Evolutionary conservation across 2,888 invertebrate species (phyloP), one percentile per base, ranked within the genome.

Genomic region (Zootermopsis nevadensis): DNA sequence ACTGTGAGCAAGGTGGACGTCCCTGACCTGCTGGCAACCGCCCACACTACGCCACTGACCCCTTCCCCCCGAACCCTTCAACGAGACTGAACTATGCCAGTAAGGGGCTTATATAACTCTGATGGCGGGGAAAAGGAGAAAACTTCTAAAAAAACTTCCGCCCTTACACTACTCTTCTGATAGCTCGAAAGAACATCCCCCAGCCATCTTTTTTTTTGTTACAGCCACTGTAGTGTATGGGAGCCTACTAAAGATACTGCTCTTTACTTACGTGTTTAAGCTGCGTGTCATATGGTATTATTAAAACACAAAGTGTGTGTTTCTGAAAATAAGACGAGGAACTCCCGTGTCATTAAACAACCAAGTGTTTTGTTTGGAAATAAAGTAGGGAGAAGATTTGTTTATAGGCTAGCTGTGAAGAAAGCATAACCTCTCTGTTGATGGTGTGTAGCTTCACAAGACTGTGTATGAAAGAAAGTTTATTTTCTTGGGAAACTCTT

Each of bases 81-180:
- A 48, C 66, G 19, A 33, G 33, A 33, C 69, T n/a, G n/a, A 6
- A 31, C 33, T 33, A 7, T 69, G 69, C 31, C 69, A 69, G 69
- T 69, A 69, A 69, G 69, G 24, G 33, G 69, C 69, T 69, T 69
- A 69, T 69, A 33, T 33, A 69, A 22, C 69, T 31, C 69, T 15
- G 15, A 1, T 60, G 60, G 3, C n/a, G 27, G 55, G 27, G 60
- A n/a, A 60, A 27, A 60, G 60, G n/a, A 60, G 60, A 69, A 69
- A 69, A 69, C 33, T 69, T 15, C 69, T 33, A 60, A 60, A 27
- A 69, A 69, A 69, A 69, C 33, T 69, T 15, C 69, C 69, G 30
- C 60, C 15, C 33, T 69, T 69, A 69, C 24, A 15, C 33, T 33
- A 19, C 69, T 66, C 66, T 66, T 12, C 66, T n/a, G n/a, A 48